Conservation (phyloP, 2,888 invertebrate species). For the Lithophane socia region DNA sequence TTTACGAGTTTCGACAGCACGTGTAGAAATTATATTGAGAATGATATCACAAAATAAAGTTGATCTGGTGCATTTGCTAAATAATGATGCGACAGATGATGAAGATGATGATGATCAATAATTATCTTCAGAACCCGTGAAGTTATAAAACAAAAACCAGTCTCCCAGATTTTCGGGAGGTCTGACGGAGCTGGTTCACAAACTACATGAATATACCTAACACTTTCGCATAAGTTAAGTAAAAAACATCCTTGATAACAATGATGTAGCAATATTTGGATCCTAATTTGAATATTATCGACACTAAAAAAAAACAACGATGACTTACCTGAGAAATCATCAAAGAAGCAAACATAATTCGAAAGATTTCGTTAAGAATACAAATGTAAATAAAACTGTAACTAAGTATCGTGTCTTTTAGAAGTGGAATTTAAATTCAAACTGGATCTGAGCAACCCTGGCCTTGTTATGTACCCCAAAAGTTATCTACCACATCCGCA, state of each 20-base stretch:
- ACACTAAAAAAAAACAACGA: neutral
- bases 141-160: neutral
- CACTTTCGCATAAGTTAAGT: neutral
- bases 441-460: constrained; percentile 18
- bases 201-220: constrained; percentile 1
- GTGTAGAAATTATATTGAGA: neutral
- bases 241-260: constrained; percentile 9
- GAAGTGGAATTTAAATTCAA: constrained; percentile 8
- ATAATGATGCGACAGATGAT: neutral
- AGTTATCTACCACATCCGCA: constrained; percentile 35
- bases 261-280: constrained; percentile 13
- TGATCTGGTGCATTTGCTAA: neutral
- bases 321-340: constrained; percentile 10
- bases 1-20: constrained; percentile 2
- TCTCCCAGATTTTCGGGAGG: neutral
- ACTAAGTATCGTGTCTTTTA: neutral
- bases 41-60: neutral
- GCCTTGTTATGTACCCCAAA: constrained; percentile 18
- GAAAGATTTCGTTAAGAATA: neutral
- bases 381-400: neutral
- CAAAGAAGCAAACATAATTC: constrained; percentile 13
- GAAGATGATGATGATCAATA: neutral
- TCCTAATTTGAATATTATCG: neutral
- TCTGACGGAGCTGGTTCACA: neutral
- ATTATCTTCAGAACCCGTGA: neutral